Percentiles rank a stretch among this genome's conserved stretches.
Conservation (phyloP, 2,797 vertebrate genomes). For the Syngnathus rostellatus region DNA sequence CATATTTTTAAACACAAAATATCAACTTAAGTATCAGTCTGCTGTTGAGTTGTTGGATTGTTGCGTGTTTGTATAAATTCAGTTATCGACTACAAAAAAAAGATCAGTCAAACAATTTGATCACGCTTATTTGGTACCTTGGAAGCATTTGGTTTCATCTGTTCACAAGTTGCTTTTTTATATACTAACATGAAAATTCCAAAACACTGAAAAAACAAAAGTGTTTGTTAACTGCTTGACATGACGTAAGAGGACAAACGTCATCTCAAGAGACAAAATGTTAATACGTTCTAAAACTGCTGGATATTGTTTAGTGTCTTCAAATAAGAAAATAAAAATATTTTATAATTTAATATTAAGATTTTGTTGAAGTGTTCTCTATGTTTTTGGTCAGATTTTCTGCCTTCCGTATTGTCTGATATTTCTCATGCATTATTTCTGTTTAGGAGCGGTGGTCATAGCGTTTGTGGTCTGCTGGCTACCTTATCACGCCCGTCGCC, state of each 20-base stretch:
- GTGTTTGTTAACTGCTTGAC: background rate
- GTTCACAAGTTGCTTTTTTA: background rate
- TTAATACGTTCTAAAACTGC: background rate
- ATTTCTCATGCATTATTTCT: background rate
- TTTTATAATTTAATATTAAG: too few species aligned
- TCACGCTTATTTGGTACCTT: background rate
- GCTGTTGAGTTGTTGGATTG: background rate
- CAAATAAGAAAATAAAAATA: too few species aligned
- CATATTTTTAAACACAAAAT: too few species aligned
- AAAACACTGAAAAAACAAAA: too few species aligned
- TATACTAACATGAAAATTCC: background rate
- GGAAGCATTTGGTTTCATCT: background rate
- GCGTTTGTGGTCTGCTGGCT: slow-evolving; percentile 97
- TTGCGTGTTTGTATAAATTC: background rate
- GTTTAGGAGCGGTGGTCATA: slow-evolving; percentile 84
- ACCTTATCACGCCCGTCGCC: slow-evolving; percentile 86
- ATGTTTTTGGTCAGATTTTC: background rate
- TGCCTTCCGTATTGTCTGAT: background rate
- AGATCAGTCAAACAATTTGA: background rate
- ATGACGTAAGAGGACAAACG: too few species aligned
- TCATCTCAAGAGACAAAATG: background rate
- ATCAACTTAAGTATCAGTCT: background rate
- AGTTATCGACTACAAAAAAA: background rate
- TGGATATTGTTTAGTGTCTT: background rate
- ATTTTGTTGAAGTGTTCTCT: background rate